Percentiles rank a stretch among this genome's conserved stretches.
These are phyloP conservation scores for Channa argus DNA, from an alignment of 2,113 vertebrate species.

Conservation along the genomic window DNA sequence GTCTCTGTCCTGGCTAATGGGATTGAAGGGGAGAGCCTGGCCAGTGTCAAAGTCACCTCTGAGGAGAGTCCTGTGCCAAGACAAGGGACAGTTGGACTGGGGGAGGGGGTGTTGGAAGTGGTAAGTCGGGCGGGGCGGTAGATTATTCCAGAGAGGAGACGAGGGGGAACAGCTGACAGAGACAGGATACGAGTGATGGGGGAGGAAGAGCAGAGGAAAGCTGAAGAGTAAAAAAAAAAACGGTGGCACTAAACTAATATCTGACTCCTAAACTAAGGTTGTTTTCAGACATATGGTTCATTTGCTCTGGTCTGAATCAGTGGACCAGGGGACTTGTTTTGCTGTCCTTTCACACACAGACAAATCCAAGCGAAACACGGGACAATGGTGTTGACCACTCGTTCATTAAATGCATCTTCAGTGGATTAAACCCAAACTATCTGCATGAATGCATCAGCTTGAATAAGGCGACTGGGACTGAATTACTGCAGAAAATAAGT, in stretches of 20 bases:
- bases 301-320: too few relatives aligned
- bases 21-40: constrained; percentile 74
- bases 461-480: too few relatives aligned
- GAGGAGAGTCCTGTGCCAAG: constrained; percentile 76
- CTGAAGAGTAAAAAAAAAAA: not conserved
- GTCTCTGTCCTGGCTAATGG: constrained; percentile 61
- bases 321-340: too few relatives aligned
- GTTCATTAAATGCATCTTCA: too few relatives aligned
- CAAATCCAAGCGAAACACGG: too few relatives aligned
- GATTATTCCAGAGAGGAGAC: constrained; percentile 72
- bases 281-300: too few relatives aligned
- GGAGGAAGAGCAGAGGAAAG: not conserved
- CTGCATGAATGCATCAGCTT: too few relatives aligned
- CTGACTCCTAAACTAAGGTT: not conserved
- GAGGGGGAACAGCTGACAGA: constrained; percentile 77
- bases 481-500: too few relatives aligned
- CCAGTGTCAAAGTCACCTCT: constrained; percentile 83
- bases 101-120: constrained; percentile 11
- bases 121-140: constrained; percentile 27
- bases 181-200: constrained; percentile 43
- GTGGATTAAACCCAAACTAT: too few relatives aligned
- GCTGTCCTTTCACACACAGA: too few relatives aligned
- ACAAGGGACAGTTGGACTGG: constrained; percentile 59
- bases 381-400: too few relatives aligned
- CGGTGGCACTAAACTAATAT: not conserved